Base-by-base conservation (phyloP, 2,113 vertebrate genomes). In the Okapia johnstoni region DNA sequence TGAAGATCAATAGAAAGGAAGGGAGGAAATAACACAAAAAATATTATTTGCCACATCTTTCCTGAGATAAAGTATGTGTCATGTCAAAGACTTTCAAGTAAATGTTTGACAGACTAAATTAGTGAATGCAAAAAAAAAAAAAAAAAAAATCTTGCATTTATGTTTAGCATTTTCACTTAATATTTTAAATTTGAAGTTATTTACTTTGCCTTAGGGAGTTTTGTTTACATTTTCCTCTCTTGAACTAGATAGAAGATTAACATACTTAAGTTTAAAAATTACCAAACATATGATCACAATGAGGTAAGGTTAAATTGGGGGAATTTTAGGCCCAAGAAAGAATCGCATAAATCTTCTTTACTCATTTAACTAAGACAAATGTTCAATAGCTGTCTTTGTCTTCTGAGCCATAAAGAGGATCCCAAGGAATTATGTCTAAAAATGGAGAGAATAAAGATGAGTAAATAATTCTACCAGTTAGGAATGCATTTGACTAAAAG, bases 1-100 rank as follows among this genome's bases (percentile, higher is more conserved):
- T 94, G 52, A 63, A 79, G 54, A 95, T 85, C 91, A 85, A 93
- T 97, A 80, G n/a, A 58, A 92, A 79, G 55, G 63, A 90, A 96
- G 52, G 76, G 86, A 97, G 58, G 63, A 84, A 95, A 70, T 81
- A 83, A 95, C 66, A 88, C n/a, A 85, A 92, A 70, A 95, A 73
- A 57, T 46, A 13, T 85, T 85, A 55, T 50, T 66, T 19, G 87
- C 90, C 55, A 70, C 70, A 83, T 86, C 30, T 85, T 93, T 90
- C 63, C 80, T 90, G 52, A 88, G 28, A 57, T 48, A 70, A 3
- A 16, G 3, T 85, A 36, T 46, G 2, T 61, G 11, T 84, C 55
- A 63, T 79, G 6, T 61, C 92, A 63, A 21, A 83, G 25, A 46
- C 36, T 7, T 93, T 73, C 48, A 95, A 57, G 76, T 90, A 88